Evolutionary conservation across 2,797 vertebrate species (phyloP).

Genomic region (Parauchenoglanis ngamensis): DNA sequence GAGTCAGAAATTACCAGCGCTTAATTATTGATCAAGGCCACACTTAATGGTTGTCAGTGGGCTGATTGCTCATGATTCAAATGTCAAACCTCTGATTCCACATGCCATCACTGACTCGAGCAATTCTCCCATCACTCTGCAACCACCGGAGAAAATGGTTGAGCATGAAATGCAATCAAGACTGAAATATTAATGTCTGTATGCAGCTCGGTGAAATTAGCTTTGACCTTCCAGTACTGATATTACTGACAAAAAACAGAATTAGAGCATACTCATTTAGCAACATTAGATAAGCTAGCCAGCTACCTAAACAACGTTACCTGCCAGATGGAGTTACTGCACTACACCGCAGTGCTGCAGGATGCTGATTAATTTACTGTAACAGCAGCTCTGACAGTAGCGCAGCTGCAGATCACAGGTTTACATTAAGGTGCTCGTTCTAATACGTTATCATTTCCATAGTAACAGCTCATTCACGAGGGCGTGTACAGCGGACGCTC

Average conservation of each 20-base stretch:
- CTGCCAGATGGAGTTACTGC: no score
- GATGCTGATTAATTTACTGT: neutral
- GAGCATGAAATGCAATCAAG: neutral
- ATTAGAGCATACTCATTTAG: no score
- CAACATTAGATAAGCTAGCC: neutral
- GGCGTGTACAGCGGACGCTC: no score
- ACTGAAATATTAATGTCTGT: neutral
- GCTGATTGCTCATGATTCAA: conserved; percentile 56
- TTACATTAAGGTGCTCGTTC: neutral
- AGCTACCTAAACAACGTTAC: neutral
- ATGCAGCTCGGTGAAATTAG: neutral
- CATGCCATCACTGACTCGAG: conserved; percentile 36
- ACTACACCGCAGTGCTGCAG: neutral
- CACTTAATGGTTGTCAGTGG: conserved; percentile 55
- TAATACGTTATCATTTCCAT: neutral
- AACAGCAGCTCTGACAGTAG: no score
- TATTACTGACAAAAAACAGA: no score
- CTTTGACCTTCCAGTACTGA: neutral
- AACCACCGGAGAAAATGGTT: neutral
- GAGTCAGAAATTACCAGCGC: conserved; percentile 60
- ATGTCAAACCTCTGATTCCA: conserved; percentile 45
- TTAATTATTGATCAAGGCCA: conserved; percentile 63
- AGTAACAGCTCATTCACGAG: neutral
- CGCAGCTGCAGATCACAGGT: neutral
- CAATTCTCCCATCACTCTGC: conserved; percentile 29